Conservation (phyloP, 1,140 invertebrate genomes). For the Mylabris phalerata region DNA sequence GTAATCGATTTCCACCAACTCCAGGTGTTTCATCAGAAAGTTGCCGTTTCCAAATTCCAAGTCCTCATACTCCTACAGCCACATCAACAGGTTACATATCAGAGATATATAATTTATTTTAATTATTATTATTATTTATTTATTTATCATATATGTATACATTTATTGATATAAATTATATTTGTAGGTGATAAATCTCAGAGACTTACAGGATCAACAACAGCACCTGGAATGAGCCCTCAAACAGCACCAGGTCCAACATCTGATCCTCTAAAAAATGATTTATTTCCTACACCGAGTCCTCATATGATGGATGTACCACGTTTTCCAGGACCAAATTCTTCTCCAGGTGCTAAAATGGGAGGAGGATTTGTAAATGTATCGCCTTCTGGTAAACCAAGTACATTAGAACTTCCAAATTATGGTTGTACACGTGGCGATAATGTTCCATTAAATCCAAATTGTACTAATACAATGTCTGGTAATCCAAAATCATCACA, state of each 20-base stretch:
- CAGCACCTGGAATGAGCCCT: constrained; percentile 33
- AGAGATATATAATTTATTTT: not conserved
- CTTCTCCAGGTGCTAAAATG: constrained; percentile 39
- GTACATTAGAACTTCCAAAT: constrained; percentile 36
- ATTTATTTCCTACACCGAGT: constrained; percentile 38
- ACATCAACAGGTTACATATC: constrained; percentile 25
- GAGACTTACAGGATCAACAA: constrained; percentile 21
- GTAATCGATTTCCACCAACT: constrained; percentile 41
- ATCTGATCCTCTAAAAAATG: constrained; percentile 37
- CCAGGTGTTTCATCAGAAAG: constrained; percentile 36
- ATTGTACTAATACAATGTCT: constrained; percentile 57
- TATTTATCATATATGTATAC: not conserved
- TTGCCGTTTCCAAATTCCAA: constrained; percentile 44
- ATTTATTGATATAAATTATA: not conserved
- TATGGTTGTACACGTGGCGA: constrained; percentile 55
- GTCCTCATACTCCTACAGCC: constrained; percentile 44
- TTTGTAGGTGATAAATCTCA: constrained; percentile 28
- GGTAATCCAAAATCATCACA: constrained; percentile 53
- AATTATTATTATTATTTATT: not conserved
- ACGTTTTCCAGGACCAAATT: constrained; percentile 37
- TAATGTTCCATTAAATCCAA: constrained; percentile 77
- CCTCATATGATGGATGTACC: constrained; percentile 42
- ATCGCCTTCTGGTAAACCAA: constrained; percentile 38
- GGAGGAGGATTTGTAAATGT: constrained; percentile 38
- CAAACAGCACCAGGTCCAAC: constrained; percentile 37